These are phyloP conservation scores for Meandrusa payeni DNA, from an alignment of 2,888 invertebrate genomes.

Conservation along the genomic window DNA sequence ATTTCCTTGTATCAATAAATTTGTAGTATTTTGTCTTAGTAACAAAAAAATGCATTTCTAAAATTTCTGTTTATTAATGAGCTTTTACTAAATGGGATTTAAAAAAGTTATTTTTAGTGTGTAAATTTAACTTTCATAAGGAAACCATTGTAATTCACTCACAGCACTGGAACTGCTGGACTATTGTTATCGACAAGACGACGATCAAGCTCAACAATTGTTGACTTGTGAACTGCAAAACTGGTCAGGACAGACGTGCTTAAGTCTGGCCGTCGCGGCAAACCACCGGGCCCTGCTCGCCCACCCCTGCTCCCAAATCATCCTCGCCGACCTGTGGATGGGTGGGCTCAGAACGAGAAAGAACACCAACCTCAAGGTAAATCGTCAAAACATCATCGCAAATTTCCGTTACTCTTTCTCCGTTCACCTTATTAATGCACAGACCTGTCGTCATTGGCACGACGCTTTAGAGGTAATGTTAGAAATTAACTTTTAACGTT, in stretches of 20 bases:
- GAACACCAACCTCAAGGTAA: constrained; percentile 96
- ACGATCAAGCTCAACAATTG: constrained; percentile 96
- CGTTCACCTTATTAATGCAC: constrained; percentile 71
- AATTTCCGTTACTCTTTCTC: constrained; percentile 31
- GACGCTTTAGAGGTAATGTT: constrained; percentile 42
- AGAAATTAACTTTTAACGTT: constrained; percentile 39
- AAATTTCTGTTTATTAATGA: too few species aligned
- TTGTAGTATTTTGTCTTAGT: too few species aligned
- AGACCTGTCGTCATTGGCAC: constrained; percentile 54
- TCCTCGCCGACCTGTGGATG: constrained; percentile 99
- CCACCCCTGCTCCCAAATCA: constrained; percentile 97
- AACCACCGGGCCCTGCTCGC: constrained; percentile 95
- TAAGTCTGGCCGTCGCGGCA: constrained; percentile 97
- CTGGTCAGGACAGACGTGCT: constrained; percentile 99
- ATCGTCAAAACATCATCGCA: constrained; percentile 20
- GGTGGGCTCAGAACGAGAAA: constrained; percentile 97
- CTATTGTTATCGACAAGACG: constrained; percentile 97
- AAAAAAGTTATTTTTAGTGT: too few species aligned
- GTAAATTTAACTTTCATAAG: too few species aligned
- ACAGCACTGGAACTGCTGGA: constrained; percentile 94
- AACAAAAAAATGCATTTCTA: too few species aligned
- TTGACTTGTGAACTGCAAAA: constrained; percentile 98
- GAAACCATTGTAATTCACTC: too few species aligned
- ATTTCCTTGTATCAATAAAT: too few species aligned
- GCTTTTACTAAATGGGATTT: too few species aligned